phyloP scores from a whole-genome alignment of 2,797 vertebrate genomes.

The Bryconaethiops microstoma region DNA sequence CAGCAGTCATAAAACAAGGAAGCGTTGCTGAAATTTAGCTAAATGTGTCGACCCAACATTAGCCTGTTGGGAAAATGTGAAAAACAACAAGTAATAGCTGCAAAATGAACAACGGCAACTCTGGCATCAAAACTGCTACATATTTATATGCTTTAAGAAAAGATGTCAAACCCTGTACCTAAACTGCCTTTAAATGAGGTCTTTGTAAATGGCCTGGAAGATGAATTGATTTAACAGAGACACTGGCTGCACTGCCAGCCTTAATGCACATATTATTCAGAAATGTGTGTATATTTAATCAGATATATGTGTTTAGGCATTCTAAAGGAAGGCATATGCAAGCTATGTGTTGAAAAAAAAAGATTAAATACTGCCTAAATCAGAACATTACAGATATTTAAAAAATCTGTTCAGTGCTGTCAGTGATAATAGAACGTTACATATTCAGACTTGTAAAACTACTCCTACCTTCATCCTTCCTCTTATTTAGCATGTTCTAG shows the following conservation, averaged over 20 bases:
- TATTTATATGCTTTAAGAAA: background rate
- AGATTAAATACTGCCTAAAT: background rate
- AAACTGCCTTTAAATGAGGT: background rate
- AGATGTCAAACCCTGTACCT: background rate
- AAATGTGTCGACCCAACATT: background rate
- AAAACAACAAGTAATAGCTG: background rate
- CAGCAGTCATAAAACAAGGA: background rate
- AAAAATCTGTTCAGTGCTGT: background rate
- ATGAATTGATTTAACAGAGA: background rate
- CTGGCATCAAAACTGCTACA: conserved; percentile 13
- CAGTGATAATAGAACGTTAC: background rate
- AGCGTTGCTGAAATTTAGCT: background rate
- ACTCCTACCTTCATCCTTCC: background rate
- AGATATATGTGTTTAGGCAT: background rate
- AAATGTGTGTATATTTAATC: background rate
- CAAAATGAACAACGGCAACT: conserved; percentile 11
- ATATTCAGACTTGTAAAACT: background rate
- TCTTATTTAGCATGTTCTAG: conserved; percentile 1
- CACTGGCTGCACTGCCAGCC: background rate
- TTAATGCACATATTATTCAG: background rate
- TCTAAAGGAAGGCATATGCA: background rate
- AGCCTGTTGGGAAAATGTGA: background rate
- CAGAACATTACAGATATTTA: background rate
- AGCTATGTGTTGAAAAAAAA: background rate
- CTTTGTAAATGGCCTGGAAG: background rate